Conservation (phyloP, 1,140 invertebrate species). For the Spodoptera frugiperda region DNA sequence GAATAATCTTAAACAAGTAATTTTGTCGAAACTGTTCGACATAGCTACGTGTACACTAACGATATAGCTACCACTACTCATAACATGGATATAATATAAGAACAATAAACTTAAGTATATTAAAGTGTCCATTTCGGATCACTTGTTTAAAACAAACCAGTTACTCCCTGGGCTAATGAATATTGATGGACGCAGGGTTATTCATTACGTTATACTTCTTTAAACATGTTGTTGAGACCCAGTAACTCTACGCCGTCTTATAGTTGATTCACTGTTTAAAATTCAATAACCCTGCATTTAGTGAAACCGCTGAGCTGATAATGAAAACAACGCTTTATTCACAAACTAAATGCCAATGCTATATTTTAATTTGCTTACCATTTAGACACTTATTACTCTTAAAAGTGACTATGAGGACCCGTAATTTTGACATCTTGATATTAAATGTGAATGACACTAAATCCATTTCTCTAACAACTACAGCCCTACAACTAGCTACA, state of each 20-base stretch:
- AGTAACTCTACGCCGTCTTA: too few species aligned
- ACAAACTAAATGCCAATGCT: constrained; percentile 22
- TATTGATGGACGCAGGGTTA: too few species aligned
- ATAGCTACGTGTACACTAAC: not conserved
- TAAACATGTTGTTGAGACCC: too few species aligned
- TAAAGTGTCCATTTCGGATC: not conserved
- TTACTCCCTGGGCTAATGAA: too few species aligned
- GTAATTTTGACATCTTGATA: constrained; percentile 42
- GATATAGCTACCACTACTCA: not conserved
- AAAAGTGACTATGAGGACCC: constrained; percentile 45
- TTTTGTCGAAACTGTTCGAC: not conserved
- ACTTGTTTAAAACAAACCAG: too few species aligned
- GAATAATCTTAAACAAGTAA: not conserved
- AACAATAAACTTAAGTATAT: not conserved
- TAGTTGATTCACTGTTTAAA: too few species aligned
- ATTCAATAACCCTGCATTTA: too few species aligned
- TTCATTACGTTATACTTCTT: too few species aligned
- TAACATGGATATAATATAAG: not conserved
- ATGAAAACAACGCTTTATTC: too few species aligned
- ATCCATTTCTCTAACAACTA: not conserved
- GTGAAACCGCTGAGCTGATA: too few species aligned
- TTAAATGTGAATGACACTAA: constrained; percentile 10
- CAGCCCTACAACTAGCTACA: not conserved
- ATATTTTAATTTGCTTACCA: not conserved
- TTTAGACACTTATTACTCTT: not conserved